Base-by-base conservation (phyloP, 1,140 invertebrate genomes). In the Penaeus vannamei region DNA sequence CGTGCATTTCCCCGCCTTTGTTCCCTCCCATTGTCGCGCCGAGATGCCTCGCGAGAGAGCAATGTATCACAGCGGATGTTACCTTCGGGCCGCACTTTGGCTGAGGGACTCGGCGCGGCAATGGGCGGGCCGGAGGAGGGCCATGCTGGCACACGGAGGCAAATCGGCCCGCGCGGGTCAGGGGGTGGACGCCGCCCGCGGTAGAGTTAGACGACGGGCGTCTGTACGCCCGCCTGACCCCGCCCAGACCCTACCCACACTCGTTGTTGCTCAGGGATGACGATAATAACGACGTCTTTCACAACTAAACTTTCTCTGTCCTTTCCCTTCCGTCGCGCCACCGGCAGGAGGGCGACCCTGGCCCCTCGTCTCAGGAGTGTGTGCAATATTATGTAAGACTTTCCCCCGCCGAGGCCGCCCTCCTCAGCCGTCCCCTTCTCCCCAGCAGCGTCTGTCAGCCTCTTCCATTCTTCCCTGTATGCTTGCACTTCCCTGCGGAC, bases 351-450 rank as follows among this genome's bases (percentile, higher is more conserved):
- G 87, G 46, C 60, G 66, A 10, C 82, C 76, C 60, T 76, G 82
- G 87, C 83, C 82, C 59, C 87, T 72, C 87, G 87, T 89, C 87
- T 89, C 87, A 89, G 87, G 82, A 89, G 87, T 85, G 83, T 89
- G 87, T 89, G 87, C 87, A 89, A 89, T 89, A 89, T 89, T 85
- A 89, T 89, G 80, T 89, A 89, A 89, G 87, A 89, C 87, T 89
- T 89, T 84, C 85, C 36, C 60, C 59, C 42, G 87, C 87, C 76
- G 87, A 36, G 87, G 72, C 61, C 69, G 69, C 60, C 59, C 60
- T 80, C 36, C 64, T 23, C 23, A 5, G 61, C 83, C 69, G 61
- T 22, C 22, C 23, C 53, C 46, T 53, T 53, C 42, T 5, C 3
- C 12, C 53, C 17, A 12, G 17, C 53, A 12, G 1, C 53, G 14